Evolutionary conservation across 2,113 vertebrate species (phyloP), one percentile per base, ranked within the genome.

Genomic region (Melozone crissalis): DNA sequence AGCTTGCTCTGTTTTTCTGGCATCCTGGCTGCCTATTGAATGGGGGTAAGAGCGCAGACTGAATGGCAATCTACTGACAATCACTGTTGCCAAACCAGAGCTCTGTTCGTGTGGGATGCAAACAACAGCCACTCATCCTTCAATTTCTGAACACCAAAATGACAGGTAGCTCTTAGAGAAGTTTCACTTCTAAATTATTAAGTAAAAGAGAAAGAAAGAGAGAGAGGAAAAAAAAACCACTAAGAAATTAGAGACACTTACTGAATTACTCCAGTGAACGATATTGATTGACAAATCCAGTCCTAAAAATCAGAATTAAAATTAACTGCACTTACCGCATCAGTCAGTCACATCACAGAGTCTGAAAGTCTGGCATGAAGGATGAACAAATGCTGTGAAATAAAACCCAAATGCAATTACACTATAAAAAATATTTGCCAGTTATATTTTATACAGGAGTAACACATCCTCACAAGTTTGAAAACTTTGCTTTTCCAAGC

Each of bases 361-460:
- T 95, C 78, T 97, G 92, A 96, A 97, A 95, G 83, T 72, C 65
- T 21, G 28, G 69, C 76, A 97, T 76, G 88, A 97, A 96, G 95
- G 87, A 94, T 79, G 93, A 97, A 83, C 46, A 96, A 97, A 95
- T 86, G 75, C 88, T 93, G 71, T 88, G 93, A 96, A 95, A 13
- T 30, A 95, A 97, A 95, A 62, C 80, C 67, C 90, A 94, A 97
- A 96, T 95, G 4, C 37, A 81, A 95, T 98, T 97, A 96, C 75
- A 82, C 85, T 73, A 90, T 82, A 87, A 95, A 97, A 97, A 96
- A 96, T 96, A 97, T 96, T 97, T 98, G 92, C 94, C 96, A 96
- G 73, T 92, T 97, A 79, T 68, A 86, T 93, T 97, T 96, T 93
- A 94, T 88, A 88, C 72, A 77, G 74, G 68, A 96, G 89, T 95